phyloP scores from a whole-genome alignment of 2,113 vertebrate species.

The Azemiops feae region DNA sequence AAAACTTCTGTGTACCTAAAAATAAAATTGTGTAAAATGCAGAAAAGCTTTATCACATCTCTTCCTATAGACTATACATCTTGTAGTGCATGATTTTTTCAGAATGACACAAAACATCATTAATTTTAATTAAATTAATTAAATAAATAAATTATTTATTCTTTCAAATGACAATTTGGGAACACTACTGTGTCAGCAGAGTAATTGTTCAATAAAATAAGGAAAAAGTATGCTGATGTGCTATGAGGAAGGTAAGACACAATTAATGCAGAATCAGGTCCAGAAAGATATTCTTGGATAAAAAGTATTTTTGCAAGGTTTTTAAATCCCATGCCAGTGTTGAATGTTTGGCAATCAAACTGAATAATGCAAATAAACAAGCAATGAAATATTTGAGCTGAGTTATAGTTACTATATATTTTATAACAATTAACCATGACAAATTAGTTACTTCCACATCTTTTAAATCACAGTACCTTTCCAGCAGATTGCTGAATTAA shows the following conservation, averaged over 20 bases:
- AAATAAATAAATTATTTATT: no score
- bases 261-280: background rate
- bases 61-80: no score
- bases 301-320: background rate
- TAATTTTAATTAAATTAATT: no score
- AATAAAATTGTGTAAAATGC: background rate
- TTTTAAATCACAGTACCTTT: background rate
- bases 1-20: background rate
- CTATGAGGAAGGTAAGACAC: background rate
- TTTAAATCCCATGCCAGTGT: background rate
- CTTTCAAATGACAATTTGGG: background rate
- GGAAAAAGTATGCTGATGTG: background rate
- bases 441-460: background rate
- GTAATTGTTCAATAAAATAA: background rate
- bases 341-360: background rate
- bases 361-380: background rate
- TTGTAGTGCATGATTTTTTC: background rate
- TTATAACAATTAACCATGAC: background rate
- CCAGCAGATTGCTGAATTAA: background rate
- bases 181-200: background rate
- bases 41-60: no score
- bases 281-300: background rate
- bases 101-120: background rate
- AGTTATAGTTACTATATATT: background rate
- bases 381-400: background rate